These are phyloP conservation scores for Eristalis pertinax DNA, from an alignment of 2,888 invertebrate species.

Conservation along the genomic window DNA sequence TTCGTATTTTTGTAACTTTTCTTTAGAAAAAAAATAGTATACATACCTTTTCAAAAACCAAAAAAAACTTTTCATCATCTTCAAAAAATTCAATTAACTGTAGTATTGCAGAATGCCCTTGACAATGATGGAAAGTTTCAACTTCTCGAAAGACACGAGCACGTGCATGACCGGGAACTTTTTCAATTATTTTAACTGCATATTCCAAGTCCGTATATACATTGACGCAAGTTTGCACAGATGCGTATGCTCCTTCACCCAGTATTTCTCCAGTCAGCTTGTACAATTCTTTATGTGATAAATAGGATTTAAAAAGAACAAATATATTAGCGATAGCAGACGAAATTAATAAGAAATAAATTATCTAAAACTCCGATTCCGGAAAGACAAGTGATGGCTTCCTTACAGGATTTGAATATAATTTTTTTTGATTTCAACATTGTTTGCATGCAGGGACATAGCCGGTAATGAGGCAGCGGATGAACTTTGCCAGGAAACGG, in stretches of 20 bases:
- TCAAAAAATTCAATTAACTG: slow-evolving; percentile 98
- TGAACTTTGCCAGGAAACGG: too few species aligned
- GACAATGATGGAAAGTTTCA: slow-evolving; percentile 99
- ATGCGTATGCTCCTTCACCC: slow-evolving; percentile 98
- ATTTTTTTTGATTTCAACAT: too few species aligned
- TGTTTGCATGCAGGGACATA: too few species aligned
- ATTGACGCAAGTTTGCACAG: slow-evolving; percentile 96
- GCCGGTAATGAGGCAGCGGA: too few species aligned
- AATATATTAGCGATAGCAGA: too few species aligned
- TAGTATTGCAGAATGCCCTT: slow-evolving; percentile 98
- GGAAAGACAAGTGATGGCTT: too few species aligned
- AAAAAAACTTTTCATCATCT: slow-evolving; percentile 97
- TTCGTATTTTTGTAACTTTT: too few species aligned
- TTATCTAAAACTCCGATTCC: too few species aligned
- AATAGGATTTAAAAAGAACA: neutral
- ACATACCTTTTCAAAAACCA: slow-evolving; percentile 96
- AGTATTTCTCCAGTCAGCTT: slow-evolving; percentile 96
- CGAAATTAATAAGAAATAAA: too few species aligned
- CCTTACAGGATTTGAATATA: too few species aligned
- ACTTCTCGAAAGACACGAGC: slow-evolving; percentile 98
- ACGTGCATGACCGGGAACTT: slow-evolving; percentile 96
- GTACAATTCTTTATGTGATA: slow-evolving; percentile 89
- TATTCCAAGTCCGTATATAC: slow-evolving; percentile 95
- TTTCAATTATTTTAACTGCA: slow-evolving; percentile 98
- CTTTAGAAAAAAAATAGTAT: too few species aligned